phyloP scores from a whole-genome alignment of 2,113 vertebrate species.

The Oreochromis aureus region DNA sequence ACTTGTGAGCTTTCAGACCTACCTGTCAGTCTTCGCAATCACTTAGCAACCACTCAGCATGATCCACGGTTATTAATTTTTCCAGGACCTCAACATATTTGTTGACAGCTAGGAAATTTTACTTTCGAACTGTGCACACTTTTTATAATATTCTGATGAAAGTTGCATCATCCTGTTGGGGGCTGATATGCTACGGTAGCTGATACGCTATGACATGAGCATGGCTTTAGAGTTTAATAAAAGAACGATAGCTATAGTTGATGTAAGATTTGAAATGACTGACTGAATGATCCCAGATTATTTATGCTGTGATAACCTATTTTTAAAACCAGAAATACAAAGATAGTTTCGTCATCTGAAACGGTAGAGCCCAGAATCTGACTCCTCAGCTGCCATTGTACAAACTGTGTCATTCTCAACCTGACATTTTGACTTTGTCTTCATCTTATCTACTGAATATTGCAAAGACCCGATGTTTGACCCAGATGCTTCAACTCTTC shows the following conservation, averaged over 20 bases:
- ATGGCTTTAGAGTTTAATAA: not conserved
- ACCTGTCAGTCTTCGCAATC: constrained; percentile 19
- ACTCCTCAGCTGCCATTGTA: not conserved
- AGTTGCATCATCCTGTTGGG: not conserved
- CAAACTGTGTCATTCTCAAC: not conserved
- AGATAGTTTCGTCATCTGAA: not conserved
- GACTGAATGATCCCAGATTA: not conserved
- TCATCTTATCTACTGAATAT: not conserved
- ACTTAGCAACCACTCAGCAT: constrained; percentile 22
- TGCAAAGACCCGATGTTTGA: not conserved
- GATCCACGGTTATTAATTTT: not conserved
- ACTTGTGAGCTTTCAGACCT: constrained; percentile 9
- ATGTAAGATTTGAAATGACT: not conserved
- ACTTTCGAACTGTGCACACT: not conserved
- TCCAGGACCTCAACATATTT: not conserved
- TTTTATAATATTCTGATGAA: not conserved
- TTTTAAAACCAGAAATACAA: not conserved
- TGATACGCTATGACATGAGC: not conserved
- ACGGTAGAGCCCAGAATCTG: not conserved
- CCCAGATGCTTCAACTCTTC: not conserved
- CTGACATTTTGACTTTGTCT: not conserved
- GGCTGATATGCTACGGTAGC: not conserved
- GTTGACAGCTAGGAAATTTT: not conserved
- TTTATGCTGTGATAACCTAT: not conserved
- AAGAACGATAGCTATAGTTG: not conserved